Base-by-base conservation (phyloP, 2,888 invertebrate species). In the Cremastinae sp. region DNA sequence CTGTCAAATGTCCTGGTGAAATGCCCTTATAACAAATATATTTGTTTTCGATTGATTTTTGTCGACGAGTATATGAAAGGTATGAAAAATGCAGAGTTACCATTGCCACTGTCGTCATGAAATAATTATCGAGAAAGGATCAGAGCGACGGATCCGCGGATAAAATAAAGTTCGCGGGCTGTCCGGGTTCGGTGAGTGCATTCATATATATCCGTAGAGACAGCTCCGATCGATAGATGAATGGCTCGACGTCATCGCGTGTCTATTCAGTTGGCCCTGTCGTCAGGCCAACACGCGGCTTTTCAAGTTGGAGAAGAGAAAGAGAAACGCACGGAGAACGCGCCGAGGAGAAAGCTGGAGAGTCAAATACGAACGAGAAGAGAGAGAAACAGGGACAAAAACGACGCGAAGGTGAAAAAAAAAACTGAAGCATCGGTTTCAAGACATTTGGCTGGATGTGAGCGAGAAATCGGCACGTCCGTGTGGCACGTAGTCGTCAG, bases 201-300 rank as follows among this genome's bases (percentile, higher is more conserved):
- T 34, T 5, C 14, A 34, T 14, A n/a, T 9, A 41, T 12, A 4
- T 45, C 45, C 20, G 5, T 20, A 41, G 10, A 41, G 58, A 18
- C 41, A 20, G 10, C 12, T 7, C n/a, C 41, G 75, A 79, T 79
- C 79, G 77, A 79, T 79, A 78, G 75, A 79, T 78, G 79, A 79
- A 79, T 78, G 74, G 76, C 74, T 58, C 74, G 59, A 76, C 76
- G 75, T 76, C 74, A 76, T 72, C 76, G 76, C 69, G 73, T 79
- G 79, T 79, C 79, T 78, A 79, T 76, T 79, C 74, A 70, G 77
- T 58, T 70, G 66, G 69, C 66, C 43, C 78, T 79, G 79, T 79
- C 78, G 78, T 69, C 78, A 75, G 78, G 79, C 78, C 54, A 79
- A 65, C 66, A 72, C 41, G 41, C 58, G 36, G 72, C 70, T 72